Evolutionary conservation across 2,113 vertebrate species (phyloP).

Genomic region (Talpa occidentalis): DNA sequence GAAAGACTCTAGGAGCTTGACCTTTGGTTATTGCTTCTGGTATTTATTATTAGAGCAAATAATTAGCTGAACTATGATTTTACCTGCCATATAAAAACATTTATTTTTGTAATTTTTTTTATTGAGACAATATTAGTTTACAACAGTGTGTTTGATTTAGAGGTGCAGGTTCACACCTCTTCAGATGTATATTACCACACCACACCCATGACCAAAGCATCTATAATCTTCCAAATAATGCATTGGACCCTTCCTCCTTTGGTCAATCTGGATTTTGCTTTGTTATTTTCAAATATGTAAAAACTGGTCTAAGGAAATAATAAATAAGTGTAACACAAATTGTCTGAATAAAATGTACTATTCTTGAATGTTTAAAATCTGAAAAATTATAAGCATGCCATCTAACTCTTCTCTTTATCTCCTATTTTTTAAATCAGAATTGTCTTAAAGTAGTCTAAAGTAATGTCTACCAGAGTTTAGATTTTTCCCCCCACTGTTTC

Average conservation of each 20-base stretch:
- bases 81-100: conserved; percentile 53
- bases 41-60: conserved; percentile 85
- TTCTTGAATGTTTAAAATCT: conserved; percentile 28
- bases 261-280: no score
- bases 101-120: background rate
- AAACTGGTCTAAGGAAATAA: background rate
- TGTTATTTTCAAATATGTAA: conserved; percentile 37
- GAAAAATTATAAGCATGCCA: background rate
- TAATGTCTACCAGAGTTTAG: background rate
- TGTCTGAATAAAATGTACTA: background rate
- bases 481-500: background rate
- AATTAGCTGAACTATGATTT: conserved; percentile 70
- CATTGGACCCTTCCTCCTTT: no score
- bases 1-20: conserved; percentile 86
- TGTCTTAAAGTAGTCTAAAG: background rate
- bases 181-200: no score
- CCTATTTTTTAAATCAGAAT: background rate
- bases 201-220: no score
- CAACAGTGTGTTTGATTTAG: no score
- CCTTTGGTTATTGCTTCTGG: conserved; percentile 85
- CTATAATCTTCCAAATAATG: no score
- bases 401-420: background rate
- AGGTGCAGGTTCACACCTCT: no score
- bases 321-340: background rate
- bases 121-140: no score